Conservation (phyloP, 2,113 vertebrate species). For the Malurus alboscapulatus region DNA sequence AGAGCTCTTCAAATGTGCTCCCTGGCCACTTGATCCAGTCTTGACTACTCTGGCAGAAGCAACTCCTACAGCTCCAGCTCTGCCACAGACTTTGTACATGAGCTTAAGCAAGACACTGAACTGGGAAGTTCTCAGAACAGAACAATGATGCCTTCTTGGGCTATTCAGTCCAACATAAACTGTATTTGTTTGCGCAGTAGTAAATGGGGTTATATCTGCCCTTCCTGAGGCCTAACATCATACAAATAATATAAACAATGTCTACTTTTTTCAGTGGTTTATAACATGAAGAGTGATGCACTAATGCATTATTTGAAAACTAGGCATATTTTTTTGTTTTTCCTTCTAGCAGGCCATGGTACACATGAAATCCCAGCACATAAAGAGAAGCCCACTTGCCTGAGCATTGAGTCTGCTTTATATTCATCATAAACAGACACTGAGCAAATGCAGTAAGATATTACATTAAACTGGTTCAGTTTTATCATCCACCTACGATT, state of each 20-base stretch:
- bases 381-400: neutral
- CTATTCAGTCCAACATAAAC: neutral
- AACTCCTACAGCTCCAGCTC: neutral
- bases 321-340: neutral
- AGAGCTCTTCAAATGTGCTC: neutral
- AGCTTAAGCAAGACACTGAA: neutral
- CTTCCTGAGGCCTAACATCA: neutral
- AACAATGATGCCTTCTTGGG: rapidly evolving
- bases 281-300: neutral
- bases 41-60: neutral
- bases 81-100: neutral
- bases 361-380: neutral
- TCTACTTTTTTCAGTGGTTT: neutral
- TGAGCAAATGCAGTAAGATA: neutral
- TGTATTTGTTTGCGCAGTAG: neutral
- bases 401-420: neutral
- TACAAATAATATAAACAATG: neutral
- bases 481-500: neutral
- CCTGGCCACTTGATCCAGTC: neutral
- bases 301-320: neutral
- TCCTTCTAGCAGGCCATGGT: neutral
- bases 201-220: neutral
- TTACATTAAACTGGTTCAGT: neutral
- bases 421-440: neutral
- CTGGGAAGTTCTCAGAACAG: neutral